Percentiles rank a stretch among this genome's conserved stretches.
These are phyloP conservation scores for Brachionus angularis DNA, from an alignment of 1,140 invertebrate species.

Conservation along the genomic window DNA sequence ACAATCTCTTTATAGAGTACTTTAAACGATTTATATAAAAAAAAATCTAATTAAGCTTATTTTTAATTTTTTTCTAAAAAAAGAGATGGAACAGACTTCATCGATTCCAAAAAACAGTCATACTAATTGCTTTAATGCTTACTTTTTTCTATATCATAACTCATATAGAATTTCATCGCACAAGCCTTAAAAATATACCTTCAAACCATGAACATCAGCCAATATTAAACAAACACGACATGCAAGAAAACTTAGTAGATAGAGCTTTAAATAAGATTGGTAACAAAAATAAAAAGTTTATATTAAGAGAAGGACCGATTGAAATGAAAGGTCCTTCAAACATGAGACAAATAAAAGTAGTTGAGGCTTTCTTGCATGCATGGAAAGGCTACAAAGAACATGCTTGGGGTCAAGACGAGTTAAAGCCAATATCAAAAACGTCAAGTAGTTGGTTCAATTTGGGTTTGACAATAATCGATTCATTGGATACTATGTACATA, in stretches of 20 bases:
- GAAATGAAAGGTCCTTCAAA: slow-evolving; percentile 18
- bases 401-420: slow-evolving; percentile 96
- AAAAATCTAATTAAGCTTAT: neutral
- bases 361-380: slow-evolving; percentile 59
- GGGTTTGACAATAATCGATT: slow-evolving; percentile 93
- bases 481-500: slow-evolving; percentile 90
- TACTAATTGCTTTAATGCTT: slow-evolving; percentile 10
- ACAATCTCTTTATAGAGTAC: slow-evolving; percentile 37
- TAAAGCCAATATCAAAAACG: slow-evolving; percentile 72
- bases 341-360: slow-evolving; percentile 34
- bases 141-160: slow-evolving; percentile 19
- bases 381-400: slow-evolving; percentile 92
- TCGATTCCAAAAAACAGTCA: slow-evolving; percentile 33
- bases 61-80: neutral
- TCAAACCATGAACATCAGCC: slow-evolving; percentile 34
- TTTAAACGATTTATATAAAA: neutral
- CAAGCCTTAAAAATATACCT: slow-evolving; percentile 39
- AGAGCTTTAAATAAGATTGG: neutral
- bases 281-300: too few relatives aligned
- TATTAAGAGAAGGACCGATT: too few relatives aligned
- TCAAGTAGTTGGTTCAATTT: slow-evolving; percentile 71
- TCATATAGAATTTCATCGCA: slow-evolving; percentile 40
- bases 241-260: neutral
- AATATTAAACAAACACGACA: neutral
- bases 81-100: slow-evolving; percentile 36